A percentile compares a stretch with the other conserved stretches of the same genome.
Evolutionary conservation across 2,888 invertebrate species (phyloP).

Genomic region (Dorcus hopei): DNA sequence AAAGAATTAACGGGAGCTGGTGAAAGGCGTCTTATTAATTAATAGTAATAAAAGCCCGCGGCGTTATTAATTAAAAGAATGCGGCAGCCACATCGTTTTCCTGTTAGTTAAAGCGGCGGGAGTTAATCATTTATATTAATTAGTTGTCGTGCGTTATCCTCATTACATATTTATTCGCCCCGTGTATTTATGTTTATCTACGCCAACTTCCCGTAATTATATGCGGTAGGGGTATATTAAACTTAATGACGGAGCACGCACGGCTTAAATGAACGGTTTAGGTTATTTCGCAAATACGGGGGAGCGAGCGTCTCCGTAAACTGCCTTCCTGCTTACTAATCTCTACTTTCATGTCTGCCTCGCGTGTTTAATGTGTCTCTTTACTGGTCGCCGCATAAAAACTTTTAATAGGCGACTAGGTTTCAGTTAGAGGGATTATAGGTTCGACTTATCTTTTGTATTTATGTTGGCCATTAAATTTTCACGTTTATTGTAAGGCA

Average conservation of each 20-base stretch:
- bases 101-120: background rate
- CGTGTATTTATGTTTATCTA: slow-evolving; percentile 18
- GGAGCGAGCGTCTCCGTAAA: background rate
- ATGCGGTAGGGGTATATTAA: slow-evolving; percentile 13
- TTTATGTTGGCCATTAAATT: background rate
- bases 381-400: background rate
- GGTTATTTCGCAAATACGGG: slow-evolving; percentile 11
- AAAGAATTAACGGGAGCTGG: no score
- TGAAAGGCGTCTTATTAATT: no score
- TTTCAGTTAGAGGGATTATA: background rate
- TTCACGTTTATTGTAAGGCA: background rate
- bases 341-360: background rate
- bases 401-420: slow-evolving; percentile 3
- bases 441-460: slow-evolving; percentile 1
- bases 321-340: background rate
- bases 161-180: slow-evolving; percentile 13
- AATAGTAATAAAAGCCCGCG: no score
- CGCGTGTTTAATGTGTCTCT: slow-evolving; percentile 2
- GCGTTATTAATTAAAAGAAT: no score
- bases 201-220: slow-evolving; percentile 18
- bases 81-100: background rate
- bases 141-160: slow-evolving; percentile 17
- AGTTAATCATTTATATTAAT: slow-evolving; percentile 23
- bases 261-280: slow-evolving; percentile 4
- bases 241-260: slow-evolving; percentile 9